Conservation (phyloP, 2,888 invertebrate genomes). For the Erebia ligea region DNA sequence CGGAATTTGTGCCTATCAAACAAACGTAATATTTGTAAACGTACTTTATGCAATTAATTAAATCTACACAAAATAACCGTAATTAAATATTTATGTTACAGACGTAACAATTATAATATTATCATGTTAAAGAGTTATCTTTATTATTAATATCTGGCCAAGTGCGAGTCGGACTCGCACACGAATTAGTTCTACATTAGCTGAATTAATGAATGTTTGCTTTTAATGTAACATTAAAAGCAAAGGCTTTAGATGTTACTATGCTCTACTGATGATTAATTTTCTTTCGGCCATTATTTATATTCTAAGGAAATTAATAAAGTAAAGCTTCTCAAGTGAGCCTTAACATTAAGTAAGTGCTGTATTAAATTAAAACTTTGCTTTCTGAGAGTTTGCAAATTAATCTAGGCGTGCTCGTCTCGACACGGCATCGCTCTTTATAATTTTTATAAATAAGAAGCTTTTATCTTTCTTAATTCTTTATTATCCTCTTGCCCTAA, state of each 20-base stretch:
- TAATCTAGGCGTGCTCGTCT: conserved; percentile 28
- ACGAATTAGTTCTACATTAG: too few relatives aligned
- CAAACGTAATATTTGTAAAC: background rate
- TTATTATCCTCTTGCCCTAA: conserved; percentile 13
- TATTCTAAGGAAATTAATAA: conserved; percentile 19
- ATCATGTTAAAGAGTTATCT: too few relatives aligned
- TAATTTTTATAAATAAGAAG: conserved; percentile 29
- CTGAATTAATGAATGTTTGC: too few relatives aligned
- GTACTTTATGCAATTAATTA: too few relatives aligned
- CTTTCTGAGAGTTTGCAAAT: conserved; percentile 36
- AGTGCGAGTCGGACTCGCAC: too few relatives aligned
- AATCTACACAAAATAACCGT: too few relatives aligned
- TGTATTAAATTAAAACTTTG: conserved; percentile 35
- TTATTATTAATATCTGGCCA: too few relatives aligned
- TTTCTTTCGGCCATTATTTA: background rate
- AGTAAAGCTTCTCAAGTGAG: conserved; percentile 18
- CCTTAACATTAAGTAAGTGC: conserved; percentile 29
- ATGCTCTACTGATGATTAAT: background rate
- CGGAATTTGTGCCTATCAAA: background rate
- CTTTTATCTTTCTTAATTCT: conserved; percentile 22
- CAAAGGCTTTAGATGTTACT: background rate
- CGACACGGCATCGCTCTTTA: conserved; percentile 31
- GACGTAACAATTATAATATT: too few relatives aligned
- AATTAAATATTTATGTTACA: too few relatives aligned
- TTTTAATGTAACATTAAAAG: too few relatives aligned